Evolutionary conservation across 2,797 vertebrate genomes (phyloP).

Genomic region (Craterocephalus amniculus): DNA sequence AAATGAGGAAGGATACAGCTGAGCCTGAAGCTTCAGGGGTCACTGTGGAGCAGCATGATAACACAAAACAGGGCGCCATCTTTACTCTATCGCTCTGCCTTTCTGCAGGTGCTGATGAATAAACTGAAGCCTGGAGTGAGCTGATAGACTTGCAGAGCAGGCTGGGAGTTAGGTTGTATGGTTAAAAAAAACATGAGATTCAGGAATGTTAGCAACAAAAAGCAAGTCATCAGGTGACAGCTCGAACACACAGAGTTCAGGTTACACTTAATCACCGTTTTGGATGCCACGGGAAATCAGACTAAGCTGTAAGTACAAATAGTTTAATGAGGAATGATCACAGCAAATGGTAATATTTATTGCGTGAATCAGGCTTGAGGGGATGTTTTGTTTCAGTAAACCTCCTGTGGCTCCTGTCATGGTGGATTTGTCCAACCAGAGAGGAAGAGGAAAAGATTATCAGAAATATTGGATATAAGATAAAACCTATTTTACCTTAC

Average conservation of each 20-base stretch:
- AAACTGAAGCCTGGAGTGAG: constrained; percentile 17
- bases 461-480: constrained; percentile 18
- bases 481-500: constrained; percentile 41
- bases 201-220: constrained; percentile 38
- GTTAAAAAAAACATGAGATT: constrained; percentile 49
- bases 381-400: constrained; percentile 5
- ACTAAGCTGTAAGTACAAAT: constrained; percentile 40
- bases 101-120: constrained; percentile 29
- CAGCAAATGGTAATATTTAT: neutral
- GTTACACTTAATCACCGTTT: constrained; percentile 45
- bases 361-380: neutral
- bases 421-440: constrained; percentile 36
- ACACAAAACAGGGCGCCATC: constrained; percentile 41
- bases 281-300: constrained; percentile 25
- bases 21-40: constrained; percentile 36
- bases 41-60: constrained; percentile 25
- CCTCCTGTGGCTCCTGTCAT: constrained; percentile 19
- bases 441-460: constrained; percentile 26
- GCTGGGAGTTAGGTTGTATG: constrained; percentile 23
- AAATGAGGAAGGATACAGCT: constrained; percentile 37
- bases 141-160: constrained; percentile 21
- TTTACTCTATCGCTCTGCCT: constrained; percentile 44
- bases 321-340: constrained; percentile 18
- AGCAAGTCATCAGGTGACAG: constrained; percentile 37
- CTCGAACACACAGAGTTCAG: constrained; percentile 32